Percentiles rank a stretch among this genome's conserved stretches.
Evolutionary conservation across 2,888 invertebrate species (phyloP).

Genomic region (Brachycybe producta): DNA sequence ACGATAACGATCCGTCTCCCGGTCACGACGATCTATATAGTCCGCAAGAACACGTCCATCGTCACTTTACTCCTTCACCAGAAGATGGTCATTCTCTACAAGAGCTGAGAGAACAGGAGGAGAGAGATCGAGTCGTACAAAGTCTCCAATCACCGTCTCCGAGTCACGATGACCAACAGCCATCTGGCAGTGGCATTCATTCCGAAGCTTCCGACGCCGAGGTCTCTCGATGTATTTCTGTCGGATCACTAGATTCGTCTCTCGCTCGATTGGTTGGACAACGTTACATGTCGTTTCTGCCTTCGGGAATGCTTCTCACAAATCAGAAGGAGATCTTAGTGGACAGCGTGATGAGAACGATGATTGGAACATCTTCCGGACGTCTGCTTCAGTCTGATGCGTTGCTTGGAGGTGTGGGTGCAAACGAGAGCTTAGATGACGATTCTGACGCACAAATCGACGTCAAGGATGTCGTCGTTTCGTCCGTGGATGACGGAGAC

Average conservation of each 20-base stretch:
- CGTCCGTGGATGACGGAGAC: slow-evolving; percentile 1
- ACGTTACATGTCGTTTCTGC: slow-evolving; percentile 2
- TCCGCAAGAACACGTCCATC: background rate
- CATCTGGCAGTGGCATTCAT: no score
- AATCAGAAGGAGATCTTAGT: slow-evolving; percentile 5
- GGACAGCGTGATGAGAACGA: slow-evolving; percentile 8
- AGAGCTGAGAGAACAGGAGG: no score
- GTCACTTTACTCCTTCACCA: background rate
- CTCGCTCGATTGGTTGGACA: slow-evolving; percentile 6
- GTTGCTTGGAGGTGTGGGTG: background rate
- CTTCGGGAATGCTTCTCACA: background rate
- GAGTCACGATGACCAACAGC: no score
- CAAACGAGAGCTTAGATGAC: slow-evolving; percentile 1
- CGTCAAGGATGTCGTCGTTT: slow-evolving; percentile 6
- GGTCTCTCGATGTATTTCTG: no score
- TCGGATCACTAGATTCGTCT: slow-evolving; percentile 5
- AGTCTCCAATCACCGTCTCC: no score
- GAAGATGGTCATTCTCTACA: no score
- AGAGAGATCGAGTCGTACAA: background rate
- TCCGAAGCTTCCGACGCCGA: background rate
- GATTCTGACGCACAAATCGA: background rate
- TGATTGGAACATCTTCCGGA: background rate
- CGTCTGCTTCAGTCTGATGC: slow-evolving; percentile 2
- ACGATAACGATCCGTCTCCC: background rate
- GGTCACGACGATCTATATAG: background rate